Evolutionary conservation across 2,888 invertebrate species (phyloP).

Genomic region (Atherix ibis): DNA sequence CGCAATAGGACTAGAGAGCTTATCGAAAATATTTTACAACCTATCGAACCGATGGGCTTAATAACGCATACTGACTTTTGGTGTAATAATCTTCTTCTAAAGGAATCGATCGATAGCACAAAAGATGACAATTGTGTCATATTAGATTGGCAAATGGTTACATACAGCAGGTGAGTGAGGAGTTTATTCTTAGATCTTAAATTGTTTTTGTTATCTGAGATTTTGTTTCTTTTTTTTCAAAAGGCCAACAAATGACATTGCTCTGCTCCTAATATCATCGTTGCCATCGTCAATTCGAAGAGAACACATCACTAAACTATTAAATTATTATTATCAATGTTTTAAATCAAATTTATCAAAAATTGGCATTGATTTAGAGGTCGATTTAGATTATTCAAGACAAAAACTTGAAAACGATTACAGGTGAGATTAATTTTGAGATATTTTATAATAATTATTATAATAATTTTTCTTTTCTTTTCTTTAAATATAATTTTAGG

Average conservation of each 20-base stretch:
- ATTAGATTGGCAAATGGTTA: slow-evolving; percentile 75
- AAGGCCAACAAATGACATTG: slow-evolving; percentile 61
- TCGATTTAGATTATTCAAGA: slow-evolving; percentile 37
- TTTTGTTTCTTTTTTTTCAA: neutral
- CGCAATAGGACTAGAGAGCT: slow-evolving; percentile 54
- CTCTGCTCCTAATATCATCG: slow-evolving; percentile 54
- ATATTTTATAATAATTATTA: neutral
- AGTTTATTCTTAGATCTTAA: slow-evolving; percentile 6
- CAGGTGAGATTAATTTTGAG: slow-evolving; percentile 14
- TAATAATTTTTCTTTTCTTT: slow-evolving; percentile 1
- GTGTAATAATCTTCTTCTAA: slow-evolving; percentile 64
- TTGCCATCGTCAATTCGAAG: slow-evolving; percentile 54
- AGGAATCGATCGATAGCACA: slow-evolving; percentile 32
- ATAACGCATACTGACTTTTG: slow-evolving; percentile 74
- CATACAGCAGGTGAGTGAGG: slow-evolving; percentile 39
- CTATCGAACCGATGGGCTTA: slow-evolving; percentile 55
- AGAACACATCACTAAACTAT: slow-evolving; percentile 41
- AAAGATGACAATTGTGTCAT: slow-evolving; percentile 44
- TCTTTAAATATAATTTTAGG: slow-evolving; percentile 16
- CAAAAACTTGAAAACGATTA: slow-evolving; percentile 40
- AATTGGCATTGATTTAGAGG: slow-evolving; percentile 46
- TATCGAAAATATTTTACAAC: slow-evolving; percentile 51
- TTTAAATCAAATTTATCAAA: slow-evolving; percentile 43
- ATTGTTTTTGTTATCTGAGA: too few species aligned
- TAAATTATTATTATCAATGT: slow-evolving; percentile 54